These are phyloP conservation scores for Sus scrofa DNA, from an alignment of 2,113 vertebrate species.

Conservation along the genomic window T2T-Sscrofa CM000824.6:140222501-140223000, in stretches of 20 bases:
- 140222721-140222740: background rate
- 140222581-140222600: background rate
- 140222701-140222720: background rate
- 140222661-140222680: background rate
- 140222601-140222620: background rate
- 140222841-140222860: slow-evolving; percentile 9
- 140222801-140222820: background rate
- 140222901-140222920: background rate
- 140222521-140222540: background rate
- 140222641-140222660: background rate
- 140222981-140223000: background rate
- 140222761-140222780: background rate
- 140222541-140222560: background rate
- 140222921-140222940: slow-evolving; percentile 55
- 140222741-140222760: background rate
- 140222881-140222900: slow-evolving; percentile 67
- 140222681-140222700: background rate
- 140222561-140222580: background rate
- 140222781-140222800: background rate
- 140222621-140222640: background rate
- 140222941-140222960: slow-evolving; percentile 54
- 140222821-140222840: background rate
- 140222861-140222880: slow-evolving; percentile 38
- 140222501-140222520: background rate
- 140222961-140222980: slow-evolving; percentile 48